A percentile compares a stretch with the other conserved stretches of the same genome.
Conservation (phyloP, 35 echinoderm and acorn worm species). For the Acanthaster planci region DNA sequence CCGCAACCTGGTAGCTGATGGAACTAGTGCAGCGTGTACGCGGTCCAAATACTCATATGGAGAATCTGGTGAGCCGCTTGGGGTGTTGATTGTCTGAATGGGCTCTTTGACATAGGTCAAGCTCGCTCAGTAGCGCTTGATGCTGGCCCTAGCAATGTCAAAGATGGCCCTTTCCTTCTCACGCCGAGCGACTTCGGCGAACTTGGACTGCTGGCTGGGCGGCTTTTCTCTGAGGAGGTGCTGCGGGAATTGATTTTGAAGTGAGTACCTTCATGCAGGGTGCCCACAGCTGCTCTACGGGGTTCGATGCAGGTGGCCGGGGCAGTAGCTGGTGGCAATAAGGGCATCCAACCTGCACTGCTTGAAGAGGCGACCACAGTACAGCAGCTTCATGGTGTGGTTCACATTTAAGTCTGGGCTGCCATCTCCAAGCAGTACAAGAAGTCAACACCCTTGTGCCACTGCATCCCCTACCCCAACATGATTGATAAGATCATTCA, state of each 20-base stretch:
- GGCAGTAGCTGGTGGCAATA: conserved; percentile 39
- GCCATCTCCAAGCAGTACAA: conserved; percentile 40
- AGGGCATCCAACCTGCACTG: conserved; percentile 37
- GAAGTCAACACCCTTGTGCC: neutral
- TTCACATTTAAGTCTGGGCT: conserved; percentile 66
- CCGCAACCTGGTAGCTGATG: conserved; percentile 13
- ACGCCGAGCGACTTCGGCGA: neutral
- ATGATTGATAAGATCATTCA: conserved; percentile 19
- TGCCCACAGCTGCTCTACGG: conserved; percentile 44
- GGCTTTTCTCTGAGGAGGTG: conserved; percentile 29
- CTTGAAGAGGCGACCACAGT: conserved; percentile 50
- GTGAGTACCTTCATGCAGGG: conserved; percentile 28
- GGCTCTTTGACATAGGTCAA: neutral
- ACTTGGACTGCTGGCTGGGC: conserved; percentile 7
- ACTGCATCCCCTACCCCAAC: neutral
- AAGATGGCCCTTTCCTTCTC: conserved; percentile 43
- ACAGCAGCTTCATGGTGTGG: conserved; percentile 39
- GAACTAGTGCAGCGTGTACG: neutral
- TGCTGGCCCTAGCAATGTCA: conserved; percentile 20
- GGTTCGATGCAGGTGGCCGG: conserved; percentile 50
- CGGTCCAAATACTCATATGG: conserved; percentile 2
- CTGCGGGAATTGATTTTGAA: conserved; percentile 10
- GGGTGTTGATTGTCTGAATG: neutral
- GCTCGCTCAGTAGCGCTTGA: conserved; percentile 16
- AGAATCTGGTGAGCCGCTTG: neutral